Conservation (phyloP, 1,140 invertebrate genomes). For the Capitella teleta region DNA sequence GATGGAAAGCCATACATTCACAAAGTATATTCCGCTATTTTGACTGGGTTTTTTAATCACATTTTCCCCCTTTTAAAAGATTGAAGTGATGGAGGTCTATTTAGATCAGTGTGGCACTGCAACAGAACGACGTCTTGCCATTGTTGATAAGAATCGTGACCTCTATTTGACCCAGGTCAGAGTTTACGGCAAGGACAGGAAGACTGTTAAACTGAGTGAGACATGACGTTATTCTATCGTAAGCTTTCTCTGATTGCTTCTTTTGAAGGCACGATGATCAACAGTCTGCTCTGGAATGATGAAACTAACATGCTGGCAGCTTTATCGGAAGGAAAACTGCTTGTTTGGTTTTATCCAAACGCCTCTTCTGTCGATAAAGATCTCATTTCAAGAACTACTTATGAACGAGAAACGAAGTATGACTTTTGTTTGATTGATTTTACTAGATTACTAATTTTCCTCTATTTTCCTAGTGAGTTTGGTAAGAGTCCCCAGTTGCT, state of each 20-base stretch:
- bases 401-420: constrained; percentile 55
- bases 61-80: constrained; percentile 23
- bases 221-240: neutral
- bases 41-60: neutral
- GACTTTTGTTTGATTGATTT: constrained; percentile 1
- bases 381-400: constrained; percentile 52
- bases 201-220: constrained; percentile 64
- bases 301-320: constrained; percentile 72
- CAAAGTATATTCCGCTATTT: constrained; percentile 30
- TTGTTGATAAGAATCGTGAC: constrained; percentile 72
- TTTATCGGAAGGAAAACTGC: constrained; percentile 64
- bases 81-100: constrained; percentile 58
- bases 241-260: neutral
- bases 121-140: constrained; percentile 58
- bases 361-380: constrained; percentile 63
- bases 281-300: constrained; percentile 69
- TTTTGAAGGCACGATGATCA: constrained; percentile 59
- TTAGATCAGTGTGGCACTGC: constrained; percentile 65
- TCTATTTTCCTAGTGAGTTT: constrained; percentile 53
- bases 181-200: constrained; percentile 47
- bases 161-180: constrained; percentile 62
- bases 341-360: constrained; percentile 76
- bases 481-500: constrained; percentile 66
- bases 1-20: constrained; percentile 54
- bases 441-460: no score